Percentiles rank a stretch among this genome's conserved stretches.
Conservation (phyloP, 2,797 vertebrate genomes). For the Hemitrygon akajei region DNA sequence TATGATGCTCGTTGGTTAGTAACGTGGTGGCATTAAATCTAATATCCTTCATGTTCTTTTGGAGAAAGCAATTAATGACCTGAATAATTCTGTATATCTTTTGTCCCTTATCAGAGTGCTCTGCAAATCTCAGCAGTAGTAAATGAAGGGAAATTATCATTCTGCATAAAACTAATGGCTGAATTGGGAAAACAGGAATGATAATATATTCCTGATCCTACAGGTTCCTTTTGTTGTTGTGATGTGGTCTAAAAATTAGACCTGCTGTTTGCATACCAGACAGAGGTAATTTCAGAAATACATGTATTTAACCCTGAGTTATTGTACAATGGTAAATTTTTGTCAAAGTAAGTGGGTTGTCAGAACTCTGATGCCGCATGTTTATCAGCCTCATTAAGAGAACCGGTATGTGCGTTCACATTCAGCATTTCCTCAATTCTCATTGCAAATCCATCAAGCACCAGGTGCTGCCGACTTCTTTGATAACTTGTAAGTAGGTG, state of each 20-base stretch:
- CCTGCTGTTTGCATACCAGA: neutral
- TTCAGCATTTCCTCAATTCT: neutral
- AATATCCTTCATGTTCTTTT: neutral
- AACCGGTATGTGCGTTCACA: neutral
- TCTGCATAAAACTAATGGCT: neutral
- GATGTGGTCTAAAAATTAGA: neutral
- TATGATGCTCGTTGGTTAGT: neutral
- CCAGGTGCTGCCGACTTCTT: neutral
- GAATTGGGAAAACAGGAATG: neutral
- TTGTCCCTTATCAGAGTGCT: neutral
- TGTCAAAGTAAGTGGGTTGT: neutral
- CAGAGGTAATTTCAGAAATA: neutral
- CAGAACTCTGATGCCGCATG: neutral
- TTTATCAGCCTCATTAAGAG: neutral
- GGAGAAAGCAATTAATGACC: neutral
- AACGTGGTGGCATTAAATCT: neutral
- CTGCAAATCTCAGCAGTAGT: neutral
- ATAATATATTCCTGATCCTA: neutral
- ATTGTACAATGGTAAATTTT: neutral
- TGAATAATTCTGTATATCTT: neutral
- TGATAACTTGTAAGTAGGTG: neutral
- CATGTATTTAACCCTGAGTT: neutral
- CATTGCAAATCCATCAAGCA: neutral
- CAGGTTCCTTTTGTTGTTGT: neutral
- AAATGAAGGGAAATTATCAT: neutral